Percentiles rank a stretch among this genome's conserved stretches.
Conservation (phyloP, 2,888 invertebrate species). For the Leucophora obtusa region DNA sequence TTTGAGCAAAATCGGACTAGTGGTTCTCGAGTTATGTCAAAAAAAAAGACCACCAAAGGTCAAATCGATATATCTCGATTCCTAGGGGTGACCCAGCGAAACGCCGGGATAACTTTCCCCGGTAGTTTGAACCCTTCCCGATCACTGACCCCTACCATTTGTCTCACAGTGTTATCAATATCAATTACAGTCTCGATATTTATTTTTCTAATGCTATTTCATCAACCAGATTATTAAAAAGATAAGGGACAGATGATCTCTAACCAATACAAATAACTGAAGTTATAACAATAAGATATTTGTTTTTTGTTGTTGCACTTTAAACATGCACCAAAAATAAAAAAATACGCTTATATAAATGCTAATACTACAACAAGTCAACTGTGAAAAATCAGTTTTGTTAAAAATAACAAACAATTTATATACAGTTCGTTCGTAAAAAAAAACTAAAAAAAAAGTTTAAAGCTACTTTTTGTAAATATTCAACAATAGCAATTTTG, state of each 20-base stretch:
- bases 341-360: conserved; percentile 35
- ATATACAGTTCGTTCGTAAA: conserved; percentile 7
- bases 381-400: conserved; percentile 55
- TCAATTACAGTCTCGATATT: not conserved
- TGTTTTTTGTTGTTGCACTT: conserved; percentile 8
- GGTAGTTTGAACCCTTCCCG: no score
- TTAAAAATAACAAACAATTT: conserved; percentile 57
- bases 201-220: not conserved
- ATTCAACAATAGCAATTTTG: conserved; percentile 38
- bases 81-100: no score
- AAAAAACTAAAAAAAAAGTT: conserved; percentile 27
- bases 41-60: no score
- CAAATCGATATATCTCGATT: no score
- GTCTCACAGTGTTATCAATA: no score
- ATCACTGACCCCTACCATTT: no score
- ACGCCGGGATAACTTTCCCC: no score
- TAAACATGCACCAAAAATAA: conserved; percentile 12
- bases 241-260: not conserved
- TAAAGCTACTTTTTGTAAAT: conserved; percentile 1
- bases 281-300: not conserved
- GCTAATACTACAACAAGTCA: conserved; percentile 56
- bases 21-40: no score
- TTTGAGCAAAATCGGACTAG: no score
- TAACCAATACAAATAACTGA: not conserved
- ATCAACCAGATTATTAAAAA: not conserved